These are phyloP conservation scores for Dryoscopus gambensis DNA, from an alignment of 2,113 vertebrate species.

Conservation along the genomic window DNA sequence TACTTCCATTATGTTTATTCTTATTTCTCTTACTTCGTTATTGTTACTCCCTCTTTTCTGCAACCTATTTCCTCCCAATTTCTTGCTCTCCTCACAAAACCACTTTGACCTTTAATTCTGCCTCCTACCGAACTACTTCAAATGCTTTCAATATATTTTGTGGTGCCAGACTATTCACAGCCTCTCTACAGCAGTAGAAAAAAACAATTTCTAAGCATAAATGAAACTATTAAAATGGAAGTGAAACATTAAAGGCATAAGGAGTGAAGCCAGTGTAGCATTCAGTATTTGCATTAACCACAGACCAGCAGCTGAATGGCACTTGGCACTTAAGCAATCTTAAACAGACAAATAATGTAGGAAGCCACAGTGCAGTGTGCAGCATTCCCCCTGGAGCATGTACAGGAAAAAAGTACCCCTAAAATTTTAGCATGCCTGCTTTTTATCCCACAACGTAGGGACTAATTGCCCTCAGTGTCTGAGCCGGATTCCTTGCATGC, in stretches of 20 bases:
- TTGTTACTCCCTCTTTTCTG: not conserved
- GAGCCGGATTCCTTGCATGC: not conserved
- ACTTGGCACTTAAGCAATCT: conserved; percentile 1
- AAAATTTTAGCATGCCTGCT: conserved; percentile 12
- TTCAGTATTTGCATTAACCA: not conserved
- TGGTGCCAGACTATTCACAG: not conserved
- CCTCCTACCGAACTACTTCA: not conserved
- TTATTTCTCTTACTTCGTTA: not conserved
- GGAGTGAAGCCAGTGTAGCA: not conserved
- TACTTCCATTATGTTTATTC: not conserved
- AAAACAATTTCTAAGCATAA: not conserved
- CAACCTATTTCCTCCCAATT: not conserved
- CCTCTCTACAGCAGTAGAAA: not conserved
- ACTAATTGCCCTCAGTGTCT: conserved; percentile 3
- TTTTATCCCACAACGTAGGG: not conserved
- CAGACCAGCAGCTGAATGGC: not conserved
- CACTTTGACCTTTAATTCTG: not conserved
- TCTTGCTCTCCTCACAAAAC: not conserved
- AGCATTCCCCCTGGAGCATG: not conserved
- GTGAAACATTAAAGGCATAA: not conserved
- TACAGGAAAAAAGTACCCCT: not conserved
- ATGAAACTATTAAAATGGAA: conserved; percentile 18
- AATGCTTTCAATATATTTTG: not conserved
- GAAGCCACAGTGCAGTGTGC: not conserved
- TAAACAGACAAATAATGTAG: conserved; percentile 25